Base-by-base conservation (phyloP, 2,888 invertebrate genomes). In the Apoda limacodes region DNA sequence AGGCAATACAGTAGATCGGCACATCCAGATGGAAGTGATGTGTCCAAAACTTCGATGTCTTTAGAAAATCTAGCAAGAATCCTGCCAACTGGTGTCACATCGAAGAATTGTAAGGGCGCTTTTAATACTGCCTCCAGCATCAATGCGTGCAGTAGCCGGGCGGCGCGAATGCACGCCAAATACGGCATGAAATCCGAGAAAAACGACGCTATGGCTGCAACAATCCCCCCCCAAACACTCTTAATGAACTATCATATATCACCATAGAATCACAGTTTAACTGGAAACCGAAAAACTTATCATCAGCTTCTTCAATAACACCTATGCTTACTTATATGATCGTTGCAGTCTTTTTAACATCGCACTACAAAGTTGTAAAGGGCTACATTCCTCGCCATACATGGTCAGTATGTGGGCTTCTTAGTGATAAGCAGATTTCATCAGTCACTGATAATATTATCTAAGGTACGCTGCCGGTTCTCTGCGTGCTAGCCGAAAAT, bases 41-140 rank as follows among this genome's bases (percentile, higher is more conserved):
- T 83, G 69, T 90, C 90, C 82, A 89, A 64, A 46, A 87, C 82
- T 64, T 90, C 88, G 49, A 89, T 74, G 70, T 90, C 90, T 85
- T 88, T 87, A 64, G 88, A 85, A 74, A 89, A 89, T 64, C 89
- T 84, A 74, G 86, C 60, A 35, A 92, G 76, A 49, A 92, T 85
- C 47, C 92, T 82, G 61, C 92, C 92, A 43, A 85, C 50, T 24
- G 92, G 92, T 32, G 91, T 92, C 48, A 86, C 87, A 67, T 92
- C 92, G 75, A 89, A 92, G 78, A 90, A 86, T 56, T 85, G 83
- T 76, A 90, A 83, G 32, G 90, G 90, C 53, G 86, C 83, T 55
- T 82, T 82, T 45, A 91, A 59, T 42, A 90, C 82, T 55, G 83
- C 83, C 32, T 57, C 50, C 55, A 92, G 70, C 61, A 91, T 69